Conservation (phyloP, 2,113 vertebrate genomes). For the Myotis brandtii region DNA sequence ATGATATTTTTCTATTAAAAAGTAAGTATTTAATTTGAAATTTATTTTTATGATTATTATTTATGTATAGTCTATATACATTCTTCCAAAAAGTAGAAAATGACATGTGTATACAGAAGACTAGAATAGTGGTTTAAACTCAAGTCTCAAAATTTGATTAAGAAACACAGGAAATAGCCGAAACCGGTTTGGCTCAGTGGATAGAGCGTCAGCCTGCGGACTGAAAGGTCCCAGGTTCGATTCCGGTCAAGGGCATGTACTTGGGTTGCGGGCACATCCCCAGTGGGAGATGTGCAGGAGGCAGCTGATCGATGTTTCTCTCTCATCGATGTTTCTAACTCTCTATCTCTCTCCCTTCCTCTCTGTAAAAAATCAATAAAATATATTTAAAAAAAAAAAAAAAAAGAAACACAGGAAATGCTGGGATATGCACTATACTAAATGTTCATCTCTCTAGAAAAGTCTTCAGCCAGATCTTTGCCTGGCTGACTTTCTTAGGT, state of each 20-base stretch:
- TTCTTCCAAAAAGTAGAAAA: not conserved
- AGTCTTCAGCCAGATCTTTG: not conserved
- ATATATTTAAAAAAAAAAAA: too few relatives aligned
- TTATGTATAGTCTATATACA: not conserved
- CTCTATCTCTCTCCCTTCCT: too few relatives aligned
- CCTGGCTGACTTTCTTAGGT: not conserved
- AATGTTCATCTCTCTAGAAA: not conserved
- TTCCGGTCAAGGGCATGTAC: too few relatives aligned
- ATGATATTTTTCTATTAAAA: not conserved
- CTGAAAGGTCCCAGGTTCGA: too few relatives aligned
- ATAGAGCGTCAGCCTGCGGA: too few relatives aligned
- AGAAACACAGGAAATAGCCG: not conserved
- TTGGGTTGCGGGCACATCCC: too few relatives aligned
- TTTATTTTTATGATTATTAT: not conserved
- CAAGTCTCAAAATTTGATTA: not conserved
- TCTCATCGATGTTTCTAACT: too few relatives aligned
- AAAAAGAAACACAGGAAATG: not conserved
- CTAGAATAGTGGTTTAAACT: not conserved
- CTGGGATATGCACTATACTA: accelerated
- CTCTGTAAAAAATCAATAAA: too few relatives aligned
- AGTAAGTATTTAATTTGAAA: not conserved
- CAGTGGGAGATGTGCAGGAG: too few relatives aligned
- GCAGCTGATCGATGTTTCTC: too few relatives aligned
- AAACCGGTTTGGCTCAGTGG: too few relatives aligned
- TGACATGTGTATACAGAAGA: too few relatives aligned